Evolutionary conservation across 2,888 invertebrate genomes (phyloP), one percentile per base, ranked within the genome.

Genomic region (Rosalia funebris): DNA sequence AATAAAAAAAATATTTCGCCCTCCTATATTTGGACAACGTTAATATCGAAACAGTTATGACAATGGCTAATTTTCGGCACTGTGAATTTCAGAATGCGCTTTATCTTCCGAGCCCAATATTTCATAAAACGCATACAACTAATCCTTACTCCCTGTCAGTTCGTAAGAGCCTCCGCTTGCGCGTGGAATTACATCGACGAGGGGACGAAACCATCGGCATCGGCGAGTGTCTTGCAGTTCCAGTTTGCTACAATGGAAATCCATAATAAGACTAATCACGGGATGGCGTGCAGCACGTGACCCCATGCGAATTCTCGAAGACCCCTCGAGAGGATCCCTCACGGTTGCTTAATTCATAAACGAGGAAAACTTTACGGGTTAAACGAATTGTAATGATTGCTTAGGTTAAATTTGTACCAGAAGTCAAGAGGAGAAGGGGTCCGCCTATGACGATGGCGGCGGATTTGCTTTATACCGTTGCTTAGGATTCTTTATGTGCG

Each of bases 251-350:
- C 71, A 72, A 72, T 65, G 60, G 63, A 67, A 68, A 67, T 71
- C 69, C 69, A 65, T 72, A 75, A 77, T 76, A 71, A 72, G 75
- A 75, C 76, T 77, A 77, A 77, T 77, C 71, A 71, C 65, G 66
- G 69, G 65, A 74, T 74, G 64, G 76, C 74, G 74, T 75, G 74
- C 60, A 67, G 70, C 76, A 75, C 76, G 76, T 75, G 75, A 71
- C 72, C 58, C 55, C 55, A 62, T 57, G 57, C 56, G 53, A 60
- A 47, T 58, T 53, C 39, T 55, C 57, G 44, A 45, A 47, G 62
- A 63, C 67, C 60, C 65, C 60, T 61, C 65, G 63, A 66, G 62
- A 65, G 61, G 69, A 25, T 34, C 66, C 66, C 71, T 73, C 71
- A 17, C 50, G 53, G 32, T 31, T 42, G 32, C 25, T 53, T 42